These are phyloP conservation scores for Philopotamus ludificatus DNA, from an alignment of 1,140 invertebrate genomes.

Conservation along the genomic window DNA sequence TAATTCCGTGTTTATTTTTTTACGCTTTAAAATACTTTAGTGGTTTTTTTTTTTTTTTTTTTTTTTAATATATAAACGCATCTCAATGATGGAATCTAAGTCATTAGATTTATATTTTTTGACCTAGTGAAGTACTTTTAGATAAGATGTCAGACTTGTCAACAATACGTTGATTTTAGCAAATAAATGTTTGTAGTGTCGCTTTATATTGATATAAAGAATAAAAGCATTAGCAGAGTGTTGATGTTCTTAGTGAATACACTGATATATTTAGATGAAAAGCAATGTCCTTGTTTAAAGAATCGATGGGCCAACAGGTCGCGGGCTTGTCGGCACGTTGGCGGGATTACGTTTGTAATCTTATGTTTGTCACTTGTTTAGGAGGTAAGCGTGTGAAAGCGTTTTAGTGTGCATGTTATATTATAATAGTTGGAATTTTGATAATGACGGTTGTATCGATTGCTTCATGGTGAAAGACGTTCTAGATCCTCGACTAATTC, in stretches of 20 bases:
- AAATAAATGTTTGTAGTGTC: conserved; percentile 31
- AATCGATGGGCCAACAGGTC: background rate
- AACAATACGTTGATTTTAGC: conserved; percentile 2
- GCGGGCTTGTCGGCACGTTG: background rate
- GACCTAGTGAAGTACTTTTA: conserved; percentile 33
- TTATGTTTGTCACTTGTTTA: conserved; percentile 16
- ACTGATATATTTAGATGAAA: conserved; percentile 3
- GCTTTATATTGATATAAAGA: conserved; percentile 17
- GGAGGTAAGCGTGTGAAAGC: conserved; percentile 29
- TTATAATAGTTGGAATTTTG: too few relatives aligned
- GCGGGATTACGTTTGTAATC: background rate
- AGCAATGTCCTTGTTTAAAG: background rate
- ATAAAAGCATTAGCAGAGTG: conserved; percentile 25
- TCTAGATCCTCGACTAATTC: too few relatives aligned
- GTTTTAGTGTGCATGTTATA: conserved; percentile 23
- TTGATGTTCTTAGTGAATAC: conserved; percentile 26
- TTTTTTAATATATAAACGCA: conserved; percentile 3
- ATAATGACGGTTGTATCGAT: too few relatives aligned
- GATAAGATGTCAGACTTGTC: conserved; percentile 8
- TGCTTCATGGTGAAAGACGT: too few relatives aligned
- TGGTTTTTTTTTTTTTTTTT: conserved; percentile 12
- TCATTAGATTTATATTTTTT: conserved; percentile 42
- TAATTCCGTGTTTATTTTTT: background rate
- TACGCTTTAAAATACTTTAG: background rate
- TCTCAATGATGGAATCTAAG: conserved; percentile 34